Evolutionary conservation across 2,888 invertebrate genomes (phyloP).

Genomic region (Portevinia maculata): DNA sequence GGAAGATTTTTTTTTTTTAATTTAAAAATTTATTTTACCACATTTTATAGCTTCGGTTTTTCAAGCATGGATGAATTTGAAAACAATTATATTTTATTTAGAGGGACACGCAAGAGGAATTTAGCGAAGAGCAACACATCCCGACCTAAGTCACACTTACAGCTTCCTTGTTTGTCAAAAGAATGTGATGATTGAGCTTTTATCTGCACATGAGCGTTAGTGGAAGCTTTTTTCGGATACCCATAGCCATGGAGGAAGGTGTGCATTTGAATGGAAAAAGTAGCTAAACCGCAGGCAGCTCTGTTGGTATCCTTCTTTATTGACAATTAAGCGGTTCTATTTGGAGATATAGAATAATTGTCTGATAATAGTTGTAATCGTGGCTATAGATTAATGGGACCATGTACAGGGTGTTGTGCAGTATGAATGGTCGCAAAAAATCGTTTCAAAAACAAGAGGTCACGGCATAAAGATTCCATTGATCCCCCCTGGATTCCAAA

Average conservation of each 20-base stretch:
- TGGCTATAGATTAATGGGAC: conserved; percentile 46
- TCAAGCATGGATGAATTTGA: conserved; percentile 22
- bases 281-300: conserved; percentile 56
- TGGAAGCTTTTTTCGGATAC: conserved; percentile 52
- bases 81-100: conserved; percentile 15
- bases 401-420: conserved; percentile 17
- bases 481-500: background rate
- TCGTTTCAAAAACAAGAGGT: background rate
- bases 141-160: conserved; percentile 52
- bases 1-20: conserved; percentile 10
- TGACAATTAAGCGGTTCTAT: conserved; percentile 67
- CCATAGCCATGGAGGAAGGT: conserved; percentile 13
- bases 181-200: conserved; percentile 49
- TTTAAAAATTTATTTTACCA: conserved; percentile 4
- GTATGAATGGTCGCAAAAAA: background rate
- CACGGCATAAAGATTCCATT: background rate
- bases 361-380: conserved; percentile 69
- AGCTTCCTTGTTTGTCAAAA: conserved; percentile 59
- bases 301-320: conserved; percentile 60
- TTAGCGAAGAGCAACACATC: conserved; percentile 59
- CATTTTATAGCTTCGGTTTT: conserved; percentile 5
- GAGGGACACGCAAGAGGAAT: conserved; percentile 13
- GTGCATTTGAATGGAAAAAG: conserved; percentile 62
- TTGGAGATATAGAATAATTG: conserved; percentile 68
- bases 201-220: conserved; percentile 65